A percentile compares a stretch with the other conserved stretches of the same genome.
phyloP scores from a whole-genome alignment of 2,113 vertebrate genomes.

The Indicator maculatus region DNA sequence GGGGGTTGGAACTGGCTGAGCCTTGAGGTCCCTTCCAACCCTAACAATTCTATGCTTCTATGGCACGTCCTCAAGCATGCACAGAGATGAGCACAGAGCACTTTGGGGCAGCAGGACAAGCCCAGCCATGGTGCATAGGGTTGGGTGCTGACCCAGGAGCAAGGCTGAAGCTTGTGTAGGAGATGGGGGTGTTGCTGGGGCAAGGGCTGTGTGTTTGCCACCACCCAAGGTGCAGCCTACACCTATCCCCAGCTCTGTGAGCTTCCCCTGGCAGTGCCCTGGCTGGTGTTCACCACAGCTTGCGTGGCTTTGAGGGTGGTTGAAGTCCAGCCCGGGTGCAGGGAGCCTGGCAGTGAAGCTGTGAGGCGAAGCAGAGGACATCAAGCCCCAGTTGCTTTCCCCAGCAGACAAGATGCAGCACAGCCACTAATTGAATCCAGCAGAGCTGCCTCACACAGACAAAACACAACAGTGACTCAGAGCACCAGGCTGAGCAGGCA shows the following conservation, averaged over 20 bases:
- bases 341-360: neutral
- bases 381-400: neutral
- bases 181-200: neutral
- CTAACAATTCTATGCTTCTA: no score
- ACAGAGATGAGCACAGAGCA: accelerated
- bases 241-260: accelerated
- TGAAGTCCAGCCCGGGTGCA: neutral
- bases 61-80: accelerated
- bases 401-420: neutral
- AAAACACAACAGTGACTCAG: constrained; percentile 24
- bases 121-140: accelerated
- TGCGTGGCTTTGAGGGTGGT: accelerated
- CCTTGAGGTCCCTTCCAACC: no score
- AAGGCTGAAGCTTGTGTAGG: neutral
- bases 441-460: neutral
- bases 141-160: neutral
- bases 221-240: no score
- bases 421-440: constrained; percentile 17
- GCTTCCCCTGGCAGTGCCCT: neutral
- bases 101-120: neutral
- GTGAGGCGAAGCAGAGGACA: neutral
- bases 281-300: accelerated
- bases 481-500: neutral
- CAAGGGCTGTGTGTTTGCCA: neutral
- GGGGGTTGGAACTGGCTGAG: no score